Evolutionary conservation across 2,113 vertebrate species (phyloP), one percentile per base, ranked within the genome.

Genomic region (Bubo scandiacus): DNA sequence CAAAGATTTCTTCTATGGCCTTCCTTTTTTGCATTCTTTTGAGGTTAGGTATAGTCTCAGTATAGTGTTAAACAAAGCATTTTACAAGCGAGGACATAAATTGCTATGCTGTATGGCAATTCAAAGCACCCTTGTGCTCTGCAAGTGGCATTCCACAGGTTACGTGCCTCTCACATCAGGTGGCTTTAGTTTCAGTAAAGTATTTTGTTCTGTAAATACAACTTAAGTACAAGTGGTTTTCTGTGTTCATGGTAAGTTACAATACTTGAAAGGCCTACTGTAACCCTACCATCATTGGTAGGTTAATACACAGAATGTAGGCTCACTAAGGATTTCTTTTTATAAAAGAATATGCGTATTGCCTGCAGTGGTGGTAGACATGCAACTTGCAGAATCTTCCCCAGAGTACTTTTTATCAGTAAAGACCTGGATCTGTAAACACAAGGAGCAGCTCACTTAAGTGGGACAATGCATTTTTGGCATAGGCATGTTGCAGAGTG

Each of bases 301-400:
- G 20, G 17, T 19, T 27, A 7, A 13, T 25, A 9, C n/a, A 8
- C 10, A 27, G n/a, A n/a, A 7, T 0, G 11, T 9, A 18, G 34
- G 21, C 9, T 45, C 54, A 23, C 8, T 57, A 8, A 32, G 10
- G 16, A 27, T 18, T 62, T 65, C 34, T 65, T 36, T 61, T 29
- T 9, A 4, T n/a, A 23, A 57, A 45, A 36, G 38, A 27, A 25
- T 57, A 19, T 45, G 38, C 8, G 7, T 10, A 2, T 34, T 71
- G 43, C 42, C 20, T 68, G 32, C 57, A 32, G 2, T 36, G 59
- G 18, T 43, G 70, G 20, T 26, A 30, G 42, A 15, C 14, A 7
- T 25, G 12, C 11, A 58, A 12, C 12, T 4, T 58, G 30, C 45
- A 66, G n/a, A 84, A 29, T 21, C 51, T 81, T 79, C 19, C 36